phyloP scores from a whole-genome alignment of 35 echinoderm and acorn worm genomes.

The Apostichopus parvimensis region DNA sequence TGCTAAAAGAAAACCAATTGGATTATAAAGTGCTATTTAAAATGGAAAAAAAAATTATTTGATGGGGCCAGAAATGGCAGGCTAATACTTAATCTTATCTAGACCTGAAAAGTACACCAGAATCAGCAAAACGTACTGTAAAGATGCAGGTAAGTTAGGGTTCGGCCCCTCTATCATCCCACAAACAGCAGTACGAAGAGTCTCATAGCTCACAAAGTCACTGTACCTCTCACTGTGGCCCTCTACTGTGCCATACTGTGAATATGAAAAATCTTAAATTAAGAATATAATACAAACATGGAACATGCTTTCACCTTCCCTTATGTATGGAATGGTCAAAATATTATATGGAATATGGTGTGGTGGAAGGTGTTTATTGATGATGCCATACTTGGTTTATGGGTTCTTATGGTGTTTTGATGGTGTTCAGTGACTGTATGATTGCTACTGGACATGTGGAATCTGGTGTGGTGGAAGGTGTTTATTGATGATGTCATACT shows the following conservation, averaged over 20 bases:
- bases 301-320: no score
- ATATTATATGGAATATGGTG: no score
- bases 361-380: no score
- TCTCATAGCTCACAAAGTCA: constrained; percentile 7
- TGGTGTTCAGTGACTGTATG: no score
- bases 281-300: neutral
- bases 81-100: neutral
- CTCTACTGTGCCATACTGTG: neutral
- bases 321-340: no score
- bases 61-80: neutral
- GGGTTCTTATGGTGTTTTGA: no score
- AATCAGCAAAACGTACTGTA: neutral
- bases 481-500: no score
- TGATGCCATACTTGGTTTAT: no score
- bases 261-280: neutral
- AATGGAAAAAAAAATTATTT: neutral
- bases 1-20: no score
- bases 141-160: neutral
- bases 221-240: constrained; percentile 34
- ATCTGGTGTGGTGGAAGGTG: no score
- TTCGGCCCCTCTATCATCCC: neutral
- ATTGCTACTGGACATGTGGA: no score
- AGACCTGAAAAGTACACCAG: neutral
- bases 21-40: neutral
- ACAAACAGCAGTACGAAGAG: constrained; percentile 23